Evolutionary conservation across 2,113 vertebrate genomes (phyloP).

Genomic region (Balaeniceps rex): DNA sequence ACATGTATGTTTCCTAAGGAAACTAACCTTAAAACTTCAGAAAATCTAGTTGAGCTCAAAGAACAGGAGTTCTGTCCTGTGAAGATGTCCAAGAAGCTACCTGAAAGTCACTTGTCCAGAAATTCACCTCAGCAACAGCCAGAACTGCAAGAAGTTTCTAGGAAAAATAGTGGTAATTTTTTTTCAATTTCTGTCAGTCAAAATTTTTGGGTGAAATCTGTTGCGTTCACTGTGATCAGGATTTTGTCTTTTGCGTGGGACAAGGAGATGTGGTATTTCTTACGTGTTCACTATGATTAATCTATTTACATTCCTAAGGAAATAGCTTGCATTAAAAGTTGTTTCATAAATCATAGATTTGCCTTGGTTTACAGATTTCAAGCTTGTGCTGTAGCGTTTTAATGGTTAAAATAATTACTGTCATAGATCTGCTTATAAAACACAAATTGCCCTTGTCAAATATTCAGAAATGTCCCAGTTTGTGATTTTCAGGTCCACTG

Average conservation of each 20-base stretch:
- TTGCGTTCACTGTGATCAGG: not conserved
- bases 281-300: not conserved
- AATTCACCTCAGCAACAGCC: constrained; percentile 66
- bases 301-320: not conserved
- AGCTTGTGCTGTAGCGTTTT: not conserved
- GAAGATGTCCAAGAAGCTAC: constrained; percentile 73
- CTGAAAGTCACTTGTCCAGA: constrained; percentile 72
- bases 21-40: constrained; percentile 83
- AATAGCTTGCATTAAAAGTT: not conserved
- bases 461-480: not conserved
- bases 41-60: constrained; percentile 74
- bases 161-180: constrained; percentile 73
- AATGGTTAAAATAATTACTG: not conserved
- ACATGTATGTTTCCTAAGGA: constrained; percentile 97
- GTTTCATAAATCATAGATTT: not conserved
- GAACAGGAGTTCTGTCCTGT: constrained; percentile 71
- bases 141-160: constrained; percentile 69
- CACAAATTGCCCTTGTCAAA: not conserved
- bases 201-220: not conserved
- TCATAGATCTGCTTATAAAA: not conserved
- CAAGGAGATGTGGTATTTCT: not conserved
- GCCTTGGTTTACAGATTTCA: not conserved
- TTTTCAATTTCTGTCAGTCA: not conserved
- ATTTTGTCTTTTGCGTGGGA: not conserved
- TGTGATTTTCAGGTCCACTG: not conserved